These are phyloP conservation scores for Bombus turneri DNA, from an alignment of 1,140 invertebrate species.

Conservation along the genomic window DNA sequence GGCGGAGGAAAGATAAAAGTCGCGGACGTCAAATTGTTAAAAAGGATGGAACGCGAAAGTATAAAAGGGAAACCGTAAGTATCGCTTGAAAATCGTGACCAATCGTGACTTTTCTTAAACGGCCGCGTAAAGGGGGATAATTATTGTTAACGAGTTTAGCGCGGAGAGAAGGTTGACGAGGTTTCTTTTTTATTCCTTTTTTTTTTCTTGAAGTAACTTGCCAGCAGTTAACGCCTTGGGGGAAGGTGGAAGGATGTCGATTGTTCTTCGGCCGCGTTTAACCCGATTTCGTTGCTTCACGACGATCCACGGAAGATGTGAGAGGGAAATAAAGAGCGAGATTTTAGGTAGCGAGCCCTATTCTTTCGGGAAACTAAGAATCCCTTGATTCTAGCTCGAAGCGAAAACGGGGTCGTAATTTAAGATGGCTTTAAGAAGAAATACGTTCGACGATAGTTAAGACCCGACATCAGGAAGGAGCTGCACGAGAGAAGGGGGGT, in stretches of 20 bases:
- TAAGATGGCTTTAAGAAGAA: conserved; percentile 39
- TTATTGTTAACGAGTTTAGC: not conserved
- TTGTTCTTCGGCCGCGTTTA: not conserved
- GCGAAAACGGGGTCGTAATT: conserved; percentile 43
- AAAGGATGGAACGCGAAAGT: not conserved
- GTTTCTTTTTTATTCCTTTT: not conserved
- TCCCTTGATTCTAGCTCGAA: not conserved
- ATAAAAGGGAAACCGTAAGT: not conserved
- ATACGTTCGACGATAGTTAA: conserved; percentile 38
- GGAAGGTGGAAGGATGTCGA: not conserved
- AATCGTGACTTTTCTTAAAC: not conserved
- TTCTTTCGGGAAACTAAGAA: conserved; percentile 22
- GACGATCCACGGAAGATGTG: not conserved
- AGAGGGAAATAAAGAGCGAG: conserved; percentile 28
- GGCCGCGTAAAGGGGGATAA: not conserved
- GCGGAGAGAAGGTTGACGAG: not conserved
- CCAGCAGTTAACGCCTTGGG: conserved; percentile 13
- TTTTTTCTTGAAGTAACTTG: not conserved
- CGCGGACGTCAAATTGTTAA: not conserved
- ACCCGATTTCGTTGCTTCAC: conserved; percentile 14
- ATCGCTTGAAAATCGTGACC: not conserved
- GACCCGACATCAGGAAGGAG: conserved; percentile 20
- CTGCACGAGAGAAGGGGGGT: not conserved
- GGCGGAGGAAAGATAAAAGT: not conserved
- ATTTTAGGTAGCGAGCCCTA: conserved; percentile 38